A percentile compares a stretch with the other conserved stretches of the same genome.
phyloP scores from a whole-genome alignment of 2,113 vertebrate species.

The Girardinichthys multiradiatus region DNA sequence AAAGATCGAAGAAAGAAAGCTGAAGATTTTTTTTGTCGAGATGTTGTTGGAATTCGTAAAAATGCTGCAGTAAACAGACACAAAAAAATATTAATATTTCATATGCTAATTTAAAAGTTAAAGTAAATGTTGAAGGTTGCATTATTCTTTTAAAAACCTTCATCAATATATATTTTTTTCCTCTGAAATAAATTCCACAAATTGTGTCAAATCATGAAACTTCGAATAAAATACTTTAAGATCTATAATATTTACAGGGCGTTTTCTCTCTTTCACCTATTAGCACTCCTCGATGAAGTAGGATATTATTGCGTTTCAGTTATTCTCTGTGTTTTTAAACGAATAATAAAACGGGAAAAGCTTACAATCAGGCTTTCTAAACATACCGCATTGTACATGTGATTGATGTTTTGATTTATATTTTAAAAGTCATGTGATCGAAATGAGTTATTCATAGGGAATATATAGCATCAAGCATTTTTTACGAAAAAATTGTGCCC shows the following conservation, averaged over 20 bases:
- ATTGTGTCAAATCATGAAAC: neutral
- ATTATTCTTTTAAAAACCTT: no score
- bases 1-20: conserved; percentile 62
- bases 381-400: no score
- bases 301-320: neutral
- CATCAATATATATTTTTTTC: neutral
- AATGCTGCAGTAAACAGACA: neutral
- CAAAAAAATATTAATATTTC: no score
- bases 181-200: neutral
- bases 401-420: no score
- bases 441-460: no score
- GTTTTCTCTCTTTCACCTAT: neutral
- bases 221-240: no score
- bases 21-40: conserved; percentile 14
- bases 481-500: no score
- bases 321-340: neutral
- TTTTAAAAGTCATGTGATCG: no score
- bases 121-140: neutral
- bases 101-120: neutral
- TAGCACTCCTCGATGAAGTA: neutral
- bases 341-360: neutral
- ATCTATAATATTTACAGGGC: no score
- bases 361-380: neutral
- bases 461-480: no score
- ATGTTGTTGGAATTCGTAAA: conserved; percentile 1